Evolutionary conservation across 2,888 invertebrate species (phyloP), one percentile per base, ranked within the genome.

Genomic region (Noctua comes): DNA sequence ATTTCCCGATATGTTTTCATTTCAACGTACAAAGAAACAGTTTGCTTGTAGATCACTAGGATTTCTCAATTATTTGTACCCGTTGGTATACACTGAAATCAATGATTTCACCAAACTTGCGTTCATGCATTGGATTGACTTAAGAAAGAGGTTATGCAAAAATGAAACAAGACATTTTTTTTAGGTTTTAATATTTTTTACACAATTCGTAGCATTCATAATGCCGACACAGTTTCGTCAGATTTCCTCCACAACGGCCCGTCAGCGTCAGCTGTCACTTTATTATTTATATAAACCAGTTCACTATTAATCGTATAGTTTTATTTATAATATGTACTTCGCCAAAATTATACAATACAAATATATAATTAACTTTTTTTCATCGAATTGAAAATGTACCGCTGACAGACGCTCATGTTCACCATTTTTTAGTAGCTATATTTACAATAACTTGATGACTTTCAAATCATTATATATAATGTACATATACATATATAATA

Each of bases 121-220:
- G 18, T 16, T 27, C 57, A 11, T 21, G 46, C 0, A 46, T 77
- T 46, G 31, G 77, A 78, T 21, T 62, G 31, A 31, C 10, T 21
- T 31, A 31, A 62, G 11, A 73, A 65, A 66, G 31, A 78, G 70
- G 68, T 82, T 82, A 86, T 80, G 70, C 51, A 75, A 77, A 94
- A 96, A 95, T 94, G 89, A 97, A 96, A 97, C 95, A 92, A 95
- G 84, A 86, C 73, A 91, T 94, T 95, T 96, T 96, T 97, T 97
- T 95, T 94, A 95, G 93, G 94, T 97, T 97, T 97, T 97, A 97
- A 97, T 97, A 96, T 97, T 97, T 97, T 97, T 97, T 97, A 97
- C 97, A 97, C 97, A 97, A 97, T 97, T 96, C 93, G 97, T 97
- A 97, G 97, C 97, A 97, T 97, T 97, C 96, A 97, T 96, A 97